These are phyloP conservation scores for Phania funesta DNA, from an alignment of 2,888 invertebrate species.

Conservation along the genomic window DNA sequence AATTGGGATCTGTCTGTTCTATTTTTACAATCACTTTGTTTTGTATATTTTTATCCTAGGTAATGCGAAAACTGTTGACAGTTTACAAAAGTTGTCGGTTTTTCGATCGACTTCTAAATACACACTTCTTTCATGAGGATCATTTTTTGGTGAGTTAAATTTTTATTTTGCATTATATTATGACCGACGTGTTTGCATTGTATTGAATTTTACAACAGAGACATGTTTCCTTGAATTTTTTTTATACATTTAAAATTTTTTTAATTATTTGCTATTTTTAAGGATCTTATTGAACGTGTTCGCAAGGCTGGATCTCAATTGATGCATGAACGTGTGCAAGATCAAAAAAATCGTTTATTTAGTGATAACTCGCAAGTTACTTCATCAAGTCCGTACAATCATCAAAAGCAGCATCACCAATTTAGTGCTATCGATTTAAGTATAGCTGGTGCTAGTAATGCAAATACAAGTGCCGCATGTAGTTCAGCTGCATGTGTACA, in stretches of 20 bases:
- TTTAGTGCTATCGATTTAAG: slow-evolving; percentile 59
- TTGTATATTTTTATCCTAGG: slow-evolving; percentile 76
- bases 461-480: neutral
- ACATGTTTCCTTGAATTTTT: neutral
- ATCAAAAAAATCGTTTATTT: slow-evolving; percentile 83
- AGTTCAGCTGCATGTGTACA: neutral
- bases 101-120: slow-evolving; percentile 91
- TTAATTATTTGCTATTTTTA: slow-evolving; percentile 36
- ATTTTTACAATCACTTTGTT: neutral
- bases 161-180: no score
- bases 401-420: slow-evolving; percentile 50
- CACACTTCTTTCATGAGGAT: slow-evolving; percentile 91
- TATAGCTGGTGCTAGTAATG: slow-evolving; percentile 52
- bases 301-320: slow-evolving; percentile 85
- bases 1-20: neutral
- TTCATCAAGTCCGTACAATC: slow-evolving; percentile 60
- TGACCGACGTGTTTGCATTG: neutral
- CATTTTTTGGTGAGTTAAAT: slow-evolving; percentile 85
- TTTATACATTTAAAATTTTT: neutral
- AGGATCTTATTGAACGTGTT: slow-evolving; percentile 88
- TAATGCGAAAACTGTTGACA: slow-evolving; percentile 89
- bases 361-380: slow-evolving; percentile 66
- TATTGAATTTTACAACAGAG: neutral
- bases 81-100: slow-evolving; percentile 93
- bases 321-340: slow-evolving; percentile 86